Evolutionary conservation across 1,140 invertebrate species (phyloP).

Genomic region (Aricia agestis): DNA sequence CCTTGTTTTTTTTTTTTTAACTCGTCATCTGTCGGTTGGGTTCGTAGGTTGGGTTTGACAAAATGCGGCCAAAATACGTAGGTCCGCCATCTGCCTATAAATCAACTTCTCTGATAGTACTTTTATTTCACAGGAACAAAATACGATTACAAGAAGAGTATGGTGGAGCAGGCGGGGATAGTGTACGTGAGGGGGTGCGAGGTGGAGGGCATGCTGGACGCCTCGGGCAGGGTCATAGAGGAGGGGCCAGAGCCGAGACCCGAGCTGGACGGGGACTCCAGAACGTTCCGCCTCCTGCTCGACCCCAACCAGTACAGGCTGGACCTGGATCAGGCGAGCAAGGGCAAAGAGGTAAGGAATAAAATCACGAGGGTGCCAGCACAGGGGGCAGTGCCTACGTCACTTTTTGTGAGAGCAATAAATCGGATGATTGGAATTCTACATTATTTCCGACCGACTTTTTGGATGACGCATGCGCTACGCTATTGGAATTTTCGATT

Average conservation of each 20-base stretch:
- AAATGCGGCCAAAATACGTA: too few species aligned
- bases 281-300: slow-evolving; percentile 95
- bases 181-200: slow-evolving; percentile 97
- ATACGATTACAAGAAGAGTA: slow-evolving; percentile 88
- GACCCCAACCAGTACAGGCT: slow-evolving; percentile 97
- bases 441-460: too few species aligned
- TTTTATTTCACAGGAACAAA: slow-evolving; percentile 79
- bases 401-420: too few species aligned
- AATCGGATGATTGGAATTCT: too few species aligned
- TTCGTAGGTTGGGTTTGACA: too few species aligned
- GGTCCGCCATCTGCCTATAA: too few species aligned
- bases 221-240: slow-evolving; percentile 96
- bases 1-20: too few species aligned
- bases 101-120: too few species aligned
- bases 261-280: slow-evolving; percentile 88
- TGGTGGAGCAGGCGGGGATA: slow-evolving; percentile 94
- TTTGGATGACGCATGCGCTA: too few species aligned
- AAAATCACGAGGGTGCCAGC: neutral
- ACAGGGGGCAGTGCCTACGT: too few species aligned
- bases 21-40: too few species aligned
- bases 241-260: slow-evolving; percentile 95
- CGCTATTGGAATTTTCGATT: too few species aligned
- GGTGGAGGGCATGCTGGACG: slow-evolving; percentile 98
- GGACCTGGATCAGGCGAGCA: slow-evolving; percentile 90
- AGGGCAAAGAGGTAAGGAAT: slow-evolving; percentile 80